phyloP scores from a whole-genome alignment of 2,888 invertebrate genomes.

The Drosophila flavopinicola region DNA sequence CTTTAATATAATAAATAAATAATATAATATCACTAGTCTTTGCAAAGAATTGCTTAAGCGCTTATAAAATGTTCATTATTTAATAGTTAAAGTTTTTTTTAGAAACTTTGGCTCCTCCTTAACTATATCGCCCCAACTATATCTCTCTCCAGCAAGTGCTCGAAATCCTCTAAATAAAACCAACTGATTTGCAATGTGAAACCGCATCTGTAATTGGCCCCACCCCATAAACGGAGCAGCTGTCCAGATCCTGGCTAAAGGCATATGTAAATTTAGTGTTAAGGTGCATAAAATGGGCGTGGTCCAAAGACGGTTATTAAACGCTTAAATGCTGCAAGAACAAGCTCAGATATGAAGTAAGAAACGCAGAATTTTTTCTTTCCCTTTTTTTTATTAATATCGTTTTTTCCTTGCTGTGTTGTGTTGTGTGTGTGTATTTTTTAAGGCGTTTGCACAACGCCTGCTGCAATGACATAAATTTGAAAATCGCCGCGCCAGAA shows the following conservation, averaged over 20 bases:
- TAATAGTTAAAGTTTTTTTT: too few species aligned
- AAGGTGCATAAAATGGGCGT: conserved; percentile 74
- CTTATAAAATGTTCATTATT: too few species aligned
- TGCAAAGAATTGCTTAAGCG: too few species aligned
- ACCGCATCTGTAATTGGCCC: neutral
- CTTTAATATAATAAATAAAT: too few species aligned
- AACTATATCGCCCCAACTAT: neutral
- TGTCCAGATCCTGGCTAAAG: conserved; percentile 7
- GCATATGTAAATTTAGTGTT: conserved; percentile 56
- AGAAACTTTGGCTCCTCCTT: too few species aligned
- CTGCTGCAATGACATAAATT: conserved; percentile 73
- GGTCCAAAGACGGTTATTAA: conserved; percentile 16
- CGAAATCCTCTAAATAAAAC: too few species aligned
- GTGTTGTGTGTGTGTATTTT: conserved; percentile 4
- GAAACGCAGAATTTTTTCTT: neutral
- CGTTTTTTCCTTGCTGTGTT: neutral
- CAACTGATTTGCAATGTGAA: neutral
- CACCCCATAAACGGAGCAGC: conserved; percentile 15
- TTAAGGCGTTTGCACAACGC: conserved; percentile 62
- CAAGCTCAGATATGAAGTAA: conserved; percentile 9
- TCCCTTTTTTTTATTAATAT: neutral
- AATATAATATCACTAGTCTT: too few species aligned
- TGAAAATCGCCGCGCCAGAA: conserved; percentile 28
- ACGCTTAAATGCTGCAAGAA: conserved; percentile 12
- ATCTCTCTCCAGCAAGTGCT: too few species aligned